Percentiles rank a stretch among this genome's conserved stretches.
phyloP scores from a whole-genome alignment of 1,140 invertebrate species.

The Zaprionus kolodkinae region DNA sequence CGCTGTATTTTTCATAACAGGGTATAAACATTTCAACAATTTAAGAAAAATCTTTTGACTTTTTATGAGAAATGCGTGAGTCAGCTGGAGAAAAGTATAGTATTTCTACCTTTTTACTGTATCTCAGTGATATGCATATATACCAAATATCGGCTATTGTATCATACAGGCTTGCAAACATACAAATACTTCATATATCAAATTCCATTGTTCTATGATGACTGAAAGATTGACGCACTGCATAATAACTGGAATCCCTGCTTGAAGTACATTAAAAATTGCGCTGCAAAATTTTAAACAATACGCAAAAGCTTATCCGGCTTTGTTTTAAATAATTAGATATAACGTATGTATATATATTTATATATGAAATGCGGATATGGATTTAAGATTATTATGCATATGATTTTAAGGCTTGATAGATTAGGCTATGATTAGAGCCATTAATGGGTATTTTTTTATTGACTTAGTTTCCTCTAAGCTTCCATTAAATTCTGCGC shows the following conservation, averaged over 20 bases:
- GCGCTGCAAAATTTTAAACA: slow-evolving; percentile 1
- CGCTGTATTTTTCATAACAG: not conserved
- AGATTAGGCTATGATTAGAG: not conserved
- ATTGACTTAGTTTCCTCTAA: not conserved
- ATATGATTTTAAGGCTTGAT: not conserved
- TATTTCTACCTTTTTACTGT: not conserved
- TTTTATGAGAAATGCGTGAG: not conserved
- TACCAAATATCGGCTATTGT: not conserved
- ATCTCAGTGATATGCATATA: not conserved
- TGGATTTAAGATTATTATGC: not conserved
- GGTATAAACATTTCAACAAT: not conserved
- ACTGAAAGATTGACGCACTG: not conserved
- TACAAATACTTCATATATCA: not conserved
- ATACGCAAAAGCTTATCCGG: not conserved
- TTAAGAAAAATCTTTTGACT: not conserved
- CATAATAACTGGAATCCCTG: not conserved
- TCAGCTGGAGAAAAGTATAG: not conserved
- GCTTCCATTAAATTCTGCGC: not conserved
- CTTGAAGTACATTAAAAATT: not conserved
- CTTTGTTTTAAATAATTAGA: not conserved
- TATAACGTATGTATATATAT: not conserved
- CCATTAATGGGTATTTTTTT: not conserved
- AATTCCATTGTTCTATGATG: not conserved
- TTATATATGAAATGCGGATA: not conserved
- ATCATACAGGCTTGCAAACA: not conserved